Percentiles rank a stretch among this genome's conserved stretches.
phyloP scores from a whole-genome alignment of 30 jellyfish, hydroid and myxozoan genomes.

The Cassiopea andromeda region DNA sequence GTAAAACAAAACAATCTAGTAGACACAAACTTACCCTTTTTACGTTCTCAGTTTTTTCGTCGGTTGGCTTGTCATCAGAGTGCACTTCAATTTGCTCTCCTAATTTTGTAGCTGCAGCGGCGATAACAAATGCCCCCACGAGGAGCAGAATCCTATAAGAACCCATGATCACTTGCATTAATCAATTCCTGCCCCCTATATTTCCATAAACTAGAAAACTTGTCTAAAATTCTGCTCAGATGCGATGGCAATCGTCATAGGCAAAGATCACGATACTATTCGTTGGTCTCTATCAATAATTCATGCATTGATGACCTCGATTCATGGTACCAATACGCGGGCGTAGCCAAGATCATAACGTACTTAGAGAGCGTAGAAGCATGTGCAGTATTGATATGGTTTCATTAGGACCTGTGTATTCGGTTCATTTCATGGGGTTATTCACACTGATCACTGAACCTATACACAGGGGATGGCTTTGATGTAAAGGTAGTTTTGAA shows the following conservation, averaged over 20 bases:
- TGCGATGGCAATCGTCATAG: constrained; percentile 54
- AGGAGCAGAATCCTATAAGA: constrained; percentile 73
- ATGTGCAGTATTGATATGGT: background rate
- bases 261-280: constrained; percentile 36
- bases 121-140: constrained; percentile 67
- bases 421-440: background rate
- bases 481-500: background rate
- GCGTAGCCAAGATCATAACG: constrained; percentile 26
- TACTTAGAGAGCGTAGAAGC: constrained; percentile 49
- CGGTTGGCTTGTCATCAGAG: constrained; percentile 51
- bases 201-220: constrained; percentile 51
- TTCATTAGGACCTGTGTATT: constrained; percentile 6
- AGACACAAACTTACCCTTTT: constrained; percentile 35
- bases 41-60: constrained; percentile 66
- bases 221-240: constrained; percentile 24
- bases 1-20: background rate
- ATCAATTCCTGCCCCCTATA: constrained; percentile 28
- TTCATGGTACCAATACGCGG: constrained; percentile 58
- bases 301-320: constrained; percentile 51
- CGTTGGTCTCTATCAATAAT: constrained; percentile 39
- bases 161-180: constrained; percentile 32
- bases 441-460: constrained; percentile 22
- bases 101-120: constrained; percentile 60
- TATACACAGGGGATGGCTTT: background rate
- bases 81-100: constrained; percentile 78